Evolutionary conservation across 2,113 vertebrate genomes (phyloP).

Genomic region (Madoqua kirkii): DNA sequence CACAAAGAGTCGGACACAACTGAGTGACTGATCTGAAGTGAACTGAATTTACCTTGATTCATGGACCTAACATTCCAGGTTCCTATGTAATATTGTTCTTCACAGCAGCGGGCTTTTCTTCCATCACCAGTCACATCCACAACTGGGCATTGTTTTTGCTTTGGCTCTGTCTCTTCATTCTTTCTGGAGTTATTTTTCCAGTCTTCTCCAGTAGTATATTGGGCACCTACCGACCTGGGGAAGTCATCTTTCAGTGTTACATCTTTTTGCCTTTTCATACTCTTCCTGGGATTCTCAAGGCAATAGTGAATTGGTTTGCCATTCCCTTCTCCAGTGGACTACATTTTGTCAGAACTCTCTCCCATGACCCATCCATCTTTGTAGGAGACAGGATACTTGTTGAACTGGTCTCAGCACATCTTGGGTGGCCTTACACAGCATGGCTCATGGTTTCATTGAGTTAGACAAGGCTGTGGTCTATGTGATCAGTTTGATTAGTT

Average conservation of each 20-base stretch:
- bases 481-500: not conserved
- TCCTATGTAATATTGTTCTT: not conserved
- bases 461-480: not conserved
- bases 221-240: not conserved
- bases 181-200: not conserved
- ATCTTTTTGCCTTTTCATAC: not conserved
- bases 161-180: not conserved
- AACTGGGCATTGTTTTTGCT: fast-evolving
- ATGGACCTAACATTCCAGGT: not conserved
- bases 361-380: not conserved
- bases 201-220: not conserved
- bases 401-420: not conserved
- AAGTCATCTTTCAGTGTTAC: not conserved
- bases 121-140: not conserved
- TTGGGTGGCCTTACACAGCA: not conserved
- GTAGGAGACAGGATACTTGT: too few species aligned
- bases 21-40: too few species aligned
- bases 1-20: too few species aligned
- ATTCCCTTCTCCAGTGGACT: not conserved
- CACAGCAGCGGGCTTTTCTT: not conserved
- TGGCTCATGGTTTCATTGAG: not conserved
- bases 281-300: not conserved
- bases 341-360: not conserved
- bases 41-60: not conserved
- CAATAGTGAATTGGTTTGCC: not conserved